phyloP scores from a whole-genome alignment of 2,888 invertebrate species.

The Ecdyonurus torrentis region DNA sequence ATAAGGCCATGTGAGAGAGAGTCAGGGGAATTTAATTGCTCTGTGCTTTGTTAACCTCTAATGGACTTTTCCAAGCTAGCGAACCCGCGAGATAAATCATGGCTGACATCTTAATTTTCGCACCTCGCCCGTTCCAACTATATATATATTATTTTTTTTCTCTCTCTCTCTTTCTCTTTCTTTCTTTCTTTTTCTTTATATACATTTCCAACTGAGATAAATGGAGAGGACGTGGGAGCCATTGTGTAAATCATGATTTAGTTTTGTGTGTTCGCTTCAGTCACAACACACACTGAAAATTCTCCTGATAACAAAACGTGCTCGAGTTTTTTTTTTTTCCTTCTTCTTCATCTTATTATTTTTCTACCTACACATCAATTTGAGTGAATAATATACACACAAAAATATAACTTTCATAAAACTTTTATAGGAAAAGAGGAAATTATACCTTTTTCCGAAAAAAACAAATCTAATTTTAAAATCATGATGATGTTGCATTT shows the following conservation, averaged over 20 bases:
- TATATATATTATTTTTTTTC: neutral
- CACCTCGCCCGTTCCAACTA: constrained; percentile 6
- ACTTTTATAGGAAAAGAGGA: no score
- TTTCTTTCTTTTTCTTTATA: neutral
- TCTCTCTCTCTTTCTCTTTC: neutral
- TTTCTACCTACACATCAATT: no score
- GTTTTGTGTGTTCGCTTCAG: neutral
- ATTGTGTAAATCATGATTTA: neutral
- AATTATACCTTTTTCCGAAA: no score
- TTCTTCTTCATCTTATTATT: no score
- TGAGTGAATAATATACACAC: no score
- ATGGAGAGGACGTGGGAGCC: neutral
- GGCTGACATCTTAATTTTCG: constrained; percentile 11
- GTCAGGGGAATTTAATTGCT: constrained; percentile 9
- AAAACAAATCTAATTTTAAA: no score
- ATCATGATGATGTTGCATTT: no score
- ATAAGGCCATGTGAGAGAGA: neutral
- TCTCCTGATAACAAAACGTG: no score
- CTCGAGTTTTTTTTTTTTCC: no score
- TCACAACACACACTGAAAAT: no score
- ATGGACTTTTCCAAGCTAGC: constrained; percentile 7
- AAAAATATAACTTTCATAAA: no score
- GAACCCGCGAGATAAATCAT: constrained; percentile 8
- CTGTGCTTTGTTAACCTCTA: constrained; percentile 10
- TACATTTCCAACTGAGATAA: neutral